Evolutionary conservation across 53 echinoderm and acorn worm species (phyloP).

Genomic region (Paracentrotus lividus): DNA sequence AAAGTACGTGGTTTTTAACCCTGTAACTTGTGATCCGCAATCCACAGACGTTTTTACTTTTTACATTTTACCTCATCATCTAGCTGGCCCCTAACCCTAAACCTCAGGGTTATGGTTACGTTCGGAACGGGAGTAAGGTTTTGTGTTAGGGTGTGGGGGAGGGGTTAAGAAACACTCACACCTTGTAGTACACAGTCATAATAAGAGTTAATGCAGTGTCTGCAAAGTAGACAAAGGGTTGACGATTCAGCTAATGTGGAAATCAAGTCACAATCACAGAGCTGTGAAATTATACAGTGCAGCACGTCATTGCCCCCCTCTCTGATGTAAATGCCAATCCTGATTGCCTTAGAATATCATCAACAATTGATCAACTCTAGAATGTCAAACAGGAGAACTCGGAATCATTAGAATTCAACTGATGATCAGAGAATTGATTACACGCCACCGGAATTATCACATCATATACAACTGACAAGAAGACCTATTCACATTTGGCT

Average conservation of each 20-base stretch:
- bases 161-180: no score
- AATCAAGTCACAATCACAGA: conserved; percentile 20
- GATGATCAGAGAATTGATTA: conserved; percentile 48
- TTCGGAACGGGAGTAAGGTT: no score
- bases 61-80: no score
- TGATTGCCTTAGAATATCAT: neutral
- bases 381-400: neutral
- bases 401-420: conserved; percentile 25
- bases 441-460: conserved; percentile 6
- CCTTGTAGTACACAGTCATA: no score
- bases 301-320: neutral
- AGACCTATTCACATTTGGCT: neutral
- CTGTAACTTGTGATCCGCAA: no score
- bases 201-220: no score
- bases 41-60: no score
- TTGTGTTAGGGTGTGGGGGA: no score
- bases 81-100: no score
- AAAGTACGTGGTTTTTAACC: no score
- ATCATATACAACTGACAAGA: conserved; percentile 3
- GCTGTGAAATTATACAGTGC: conserved; percentile 19
- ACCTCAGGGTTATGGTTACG: no score
- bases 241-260: neutral
- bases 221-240: neutral
- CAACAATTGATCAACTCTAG: conserved; percentile 22
- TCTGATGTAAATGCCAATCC: conserved; percentile 8